Percentiles rank a stretch among this genome's conserved stretches.
These are phyloP conservation scores for Protonemura montana DNA, from an alignment of 2,888 invertebrate species.

Conservation along the genomic window DNA sequence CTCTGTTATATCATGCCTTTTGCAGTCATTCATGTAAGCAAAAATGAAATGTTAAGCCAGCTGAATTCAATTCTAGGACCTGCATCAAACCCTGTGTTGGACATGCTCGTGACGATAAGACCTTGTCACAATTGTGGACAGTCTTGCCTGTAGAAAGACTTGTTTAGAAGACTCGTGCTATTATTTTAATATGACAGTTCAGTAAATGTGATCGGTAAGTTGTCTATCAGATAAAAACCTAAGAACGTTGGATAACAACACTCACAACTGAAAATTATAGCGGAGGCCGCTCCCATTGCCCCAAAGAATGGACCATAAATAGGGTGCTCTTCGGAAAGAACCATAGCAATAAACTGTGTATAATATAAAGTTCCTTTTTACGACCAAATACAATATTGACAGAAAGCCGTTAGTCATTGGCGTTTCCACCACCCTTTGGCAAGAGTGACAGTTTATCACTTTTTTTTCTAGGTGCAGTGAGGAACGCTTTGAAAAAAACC, in stretches of 20 bases:
- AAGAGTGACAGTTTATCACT: neutral
- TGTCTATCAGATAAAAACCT: no score
- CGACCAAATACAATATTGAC: neutral
- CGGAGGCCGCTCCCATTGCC: slow-evolving; percentile 68
- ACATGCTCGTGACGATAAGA: no score
- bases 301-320: slow-evolving; percentile 69
- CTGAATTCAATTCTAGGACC: no score
- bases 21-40: no score
- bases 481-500: neutral
- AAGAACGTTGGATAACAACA: neutral
- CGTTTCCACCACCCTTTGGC: neutral
- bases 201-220: no score
- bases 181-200: no score
- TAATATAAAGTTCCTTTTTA: neutral
- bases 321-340: slow-evolving; percentile 53
- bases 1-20: no score
- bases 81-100: no score
- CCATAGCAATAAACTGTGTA: neutral
- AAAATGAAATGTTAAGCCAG: no score
- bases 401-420: neutral
- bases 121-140: no score
- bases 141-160: no score
- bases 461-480: neutral
- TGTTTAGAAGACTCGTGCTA: no score
- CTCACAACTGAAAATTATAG: slow-evolving; percentile 67